Evolutionary conservation across 2,113 vertebrate species (phyloP), one percentile per base, ranked within the genome.

Genomic region (Ceuthmochares aereus): DNA sequence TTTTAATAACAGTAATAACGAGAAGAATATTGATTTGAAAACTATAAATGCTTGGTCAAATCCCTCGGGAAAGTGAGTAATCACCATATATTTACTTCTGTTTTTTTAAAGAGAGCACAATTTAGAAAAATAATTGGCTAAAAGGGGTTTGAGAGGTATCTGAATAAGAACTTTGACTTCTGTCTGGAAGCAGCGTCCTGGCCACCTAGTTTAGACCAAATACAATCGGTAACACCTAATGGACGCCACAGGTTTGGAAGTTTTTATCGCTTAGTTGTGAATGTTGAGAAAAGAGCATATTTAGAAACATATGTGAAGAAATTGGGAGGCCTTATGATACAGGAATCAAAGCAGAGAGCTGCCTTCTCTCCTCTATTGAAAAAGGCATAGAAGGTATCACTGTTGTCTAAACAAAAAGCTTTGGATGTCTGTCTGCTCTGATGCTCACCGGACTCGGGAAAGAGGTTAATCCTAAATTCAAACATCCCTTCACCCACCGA

Each of bases 401-500:
- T 77, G 47, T 51, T 68, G 62, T 34, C 34, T 56, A 56, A 54
- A 47, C 40, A 36, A 67, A 79, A 88, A 60, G 22, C 19, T 84
- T 60, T 91, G n/a, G 12, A 75, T 10, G 5, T 21, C 18, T 20
- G 37, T 68, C 25, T 29, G 81, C 68, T 85, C 54, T 45, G 76
- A 87, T 91, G 92, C 87, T 30, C 60, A 23, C 19, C 10, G 36
- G 80, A 70, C 70, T 20, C 1, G 3, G 64, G 45, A 92, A 62
- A 10, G 29, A 52, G 52, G 52, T 58, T 60, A 70, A 78, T 93
- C 92, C 93, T 67, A 90, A 86, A 51, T 45, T 88, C 87, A 83
- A 75, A 45, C 29, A 69, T 21, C 55, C 92, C 82, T 80, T 85
- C 86, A 14, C 56, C 66, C 43, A 64, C 83, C 36, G 90, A 73